A percentile compares a stretch with the other conserved stretches of the same genome.
Evolutionary conservation across 2,113 vertebrate species (phyloP).

Genomic region (Canis aureus): DNA sequence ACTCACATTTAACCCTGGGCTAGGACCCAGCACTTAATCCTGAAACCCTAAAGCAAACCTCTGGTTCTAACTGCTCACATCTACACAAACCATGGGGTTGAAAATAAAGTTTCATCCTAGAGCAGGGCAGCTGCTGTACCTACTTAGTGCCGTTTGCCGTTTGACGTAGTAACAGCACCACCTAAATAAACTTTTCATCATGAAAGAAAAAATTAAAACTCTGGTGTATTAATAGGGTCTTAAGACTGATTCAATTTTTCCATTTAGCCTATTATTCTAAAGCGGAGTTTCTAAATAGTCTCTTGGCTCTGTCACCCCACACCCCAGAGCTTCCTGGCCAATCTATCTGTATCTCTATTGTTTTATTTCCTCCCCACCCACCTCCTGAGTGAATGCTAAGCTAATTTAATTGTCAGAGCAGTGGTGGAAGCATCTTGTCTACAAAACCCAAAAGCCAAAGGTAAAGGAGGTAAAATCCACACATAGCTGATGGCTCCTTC

Average conservation of each 20-base stretch:
- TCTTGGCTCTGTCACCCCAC: constrained; percentile 17
- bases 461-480: background rate
- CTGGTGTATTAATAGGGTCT: background rate
- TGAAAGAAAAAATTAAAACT: background rate
- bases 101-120: background rate
- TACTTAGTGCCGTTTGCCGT: background rate
- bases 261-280: constrained; percentile 44
- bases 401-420: constrained; percentile 25
- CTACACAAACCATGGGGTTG: background rate
- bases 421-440: background rate
- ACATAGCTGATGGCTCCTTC: background rate
- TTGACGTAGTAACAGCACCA: background rate
- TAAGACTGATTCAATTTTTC: background rate
- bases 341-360: constrained; percentile 70
- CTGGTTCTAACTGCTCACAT: background rate
- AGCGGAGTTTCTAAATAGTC: constrained; percentile 6
- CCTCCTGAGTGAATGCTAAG: constrained; percentile 55
- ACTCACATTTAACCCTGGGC: background rate
- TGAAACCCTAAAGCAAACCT: background rate
- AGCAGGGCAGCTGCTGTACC: background rate
- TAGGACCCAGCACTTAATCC: background rate
- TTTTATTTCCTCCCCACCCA: constrained; percentile 78
- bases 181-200: background rate
- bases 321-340: constrained; percentile 68
- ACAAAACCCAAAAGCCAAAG: constrained; percentile 34